Evolutionary conservation across 2,797 vertebrate genomes (phyloP), one percentile per base, ranked within the genome.

Genomic region (Molossus molossus): DNA sequence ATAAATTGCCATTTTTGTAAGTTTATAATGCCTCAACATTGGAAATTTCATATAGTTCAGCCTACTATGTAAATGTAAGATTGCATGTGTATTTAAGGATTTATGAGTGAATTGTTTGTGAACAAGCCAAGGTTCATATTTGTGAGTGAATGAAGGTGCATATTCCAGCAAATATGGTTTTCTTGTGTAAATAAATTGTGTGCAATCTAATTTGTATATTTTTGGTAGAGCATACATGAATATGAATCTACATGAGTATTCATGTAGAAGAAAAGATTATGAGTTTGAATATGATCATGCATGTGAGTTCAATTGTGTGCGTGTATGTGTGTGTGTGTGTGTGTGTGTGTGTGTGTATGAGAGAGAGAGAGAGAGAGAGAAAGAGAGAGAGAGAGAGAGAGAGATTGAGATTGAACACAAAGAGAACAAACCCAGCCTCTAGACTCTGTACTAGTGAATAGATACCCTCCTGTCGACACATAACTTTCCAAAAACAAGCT

Each of bases 401-500:
- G 48, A 18, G n/a, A 69, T 17, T 73, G 29, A 91, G 21, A 75
- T 25, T 70, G 25, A 48, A 33, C 0, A 84, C 37, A 29, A 2
- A 95, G 40, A 94, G 55, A 77, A 50, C 8, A 93, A 40, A 82
- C 33, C 25, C 67, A 89, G 55, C 0, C 8, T 94, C 91, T 85
- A 37, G 37, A 76, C 62, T 90, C 27, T 76, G 29, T 91, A 73
- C 57, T 88, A 64, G 48, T 75, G 53, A 96, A 62, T 14, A 81
- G 21, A 92, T 80, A 27, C 1, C 64, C 17, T 94, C 53, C 25
- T 18, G n/a, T 94, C 58, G 85, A 92, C 50, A 94, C 76, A 89
- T 91, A 94, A 91, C 48, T 96, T 96, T 87, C 33, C 57, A 73
- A 53, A 88, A 89, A 82, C 20, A 95, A 91, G 25, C 60, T 95